Conservation (phyloP, 2,797 vertebrate species). For the Sardinella longiceps region DNA sequence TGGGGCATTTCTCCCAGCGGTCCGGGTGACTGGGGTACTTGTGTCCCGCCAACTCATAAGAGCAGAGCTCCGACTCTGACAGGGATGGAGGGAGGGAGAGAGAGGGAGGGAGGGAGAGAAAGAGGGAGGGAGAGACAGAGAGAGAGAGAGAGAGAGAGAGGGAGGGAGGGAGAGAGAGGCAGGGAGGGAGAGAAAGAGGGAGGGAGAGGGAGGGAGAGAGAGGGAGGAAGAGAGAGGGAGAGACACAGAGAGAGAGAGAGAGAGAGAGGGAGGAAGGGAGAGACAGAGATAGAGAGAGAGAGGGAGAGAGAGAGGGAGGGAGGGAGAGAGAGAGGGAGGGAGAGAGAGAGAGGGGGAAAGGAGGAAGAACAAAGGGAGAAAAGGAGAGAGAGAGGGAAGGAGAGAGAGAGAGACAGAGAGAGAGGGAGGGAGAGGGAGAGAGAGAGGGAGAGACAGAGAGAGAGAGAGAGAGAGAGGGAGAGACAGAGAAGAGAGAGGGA, state of each 20-base stretch:
- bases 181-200: not conserved
- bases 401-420: constrained; percentile 30
- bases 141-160: not conserved
- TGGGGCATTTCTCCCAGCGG: constrained; percentile 86
- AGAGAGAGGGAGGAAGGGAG: constrained; percentile 35
- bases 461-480: too few species aligned
- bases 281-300: not conserved
- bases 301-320: not conserved
- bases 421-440: constrained; percentile 16
- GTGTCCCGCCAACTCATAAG: constrained; percentile 84
- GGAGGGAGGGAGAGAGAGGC: not conserved
- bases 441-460: not conserved
- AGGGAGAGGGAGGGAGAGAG: constrained; percentile 31
- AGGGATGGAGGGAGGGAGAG: constrained; percentile 33
- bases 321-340: constrained; percentile 37
- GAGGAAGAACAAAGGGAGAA: too few species aligned
- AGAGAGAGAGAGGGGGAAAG: not conserved
- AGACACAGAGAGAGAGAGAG: not conserved
- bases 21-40: constrained; percentile 83
- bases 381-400: not conserved
- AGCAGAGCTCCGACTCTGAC: constrained; percentile 89
- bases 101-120: not conserved
- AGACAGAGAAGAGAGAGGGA: constrained; percentile 38
- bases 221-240: not conserved
- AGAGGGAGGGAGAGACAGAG: not conserved